phyloP scores from a whole-genome alignment of 2,113 vertebrate genomes.

The Xiphias gladius region DNA sequence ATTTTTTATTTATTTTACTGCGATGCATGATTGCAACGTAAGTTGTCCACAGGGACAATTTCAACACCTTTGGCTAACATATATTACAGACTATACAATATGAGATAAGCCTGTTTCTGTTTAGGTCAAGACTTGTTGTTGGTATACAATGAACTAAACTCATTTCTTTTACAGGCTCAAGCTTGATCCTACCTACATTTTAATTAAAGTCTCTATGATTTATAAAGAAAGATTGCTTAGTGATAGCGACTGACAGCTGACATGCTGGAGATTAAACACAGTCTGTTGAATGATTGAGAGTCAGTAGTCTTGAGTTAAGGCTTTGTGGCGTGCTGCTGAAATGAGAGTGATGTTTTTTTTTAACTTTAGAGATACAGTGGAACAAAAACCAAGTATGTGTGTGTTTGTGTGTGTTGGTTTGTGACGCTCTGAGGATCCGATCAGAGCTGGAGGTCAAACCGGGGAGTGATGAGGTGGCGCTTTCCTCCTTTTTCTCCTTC shows the following conservation, averaged over 20 bases:
- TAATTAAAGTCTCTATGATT: not conserved
- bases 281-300: not conserved
- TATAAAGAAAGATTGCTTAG: not conserved
- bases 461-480: slow-evolving; percentile 79
- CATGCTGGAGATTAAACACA: not conserved
- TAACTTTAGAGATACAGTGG: not conserved
- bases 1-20: no score
- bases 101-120: not conserved
- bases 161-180: no score
- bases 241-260: not conserved
- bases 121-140: not conserved
- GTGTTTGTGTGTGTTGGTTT: not conserved
- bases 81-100: no score
- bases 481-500: slow-evolving; percentile 63
- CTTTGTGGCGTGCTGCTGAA: not conserved
- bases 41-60: no score
- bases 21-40: no score
- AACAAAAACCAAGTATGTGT: slow-evolving; percentile 9
- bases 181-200: not conserved
- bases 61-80: no score
- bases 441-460: slow-evolving; percentile 56
- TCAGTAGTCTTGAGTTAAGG: not conserved
- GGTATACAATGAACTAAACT: no score
- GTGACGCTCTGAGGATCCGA: slow-evolving; percentile 33
- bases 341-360: slow-evolving; percentile 19